Evolutionary conservation across 2,113 vertebrate species (phyloP), one percentile per base, ranked within the genome.

Genomic region (Motacilla tschutschensis): DNA sequence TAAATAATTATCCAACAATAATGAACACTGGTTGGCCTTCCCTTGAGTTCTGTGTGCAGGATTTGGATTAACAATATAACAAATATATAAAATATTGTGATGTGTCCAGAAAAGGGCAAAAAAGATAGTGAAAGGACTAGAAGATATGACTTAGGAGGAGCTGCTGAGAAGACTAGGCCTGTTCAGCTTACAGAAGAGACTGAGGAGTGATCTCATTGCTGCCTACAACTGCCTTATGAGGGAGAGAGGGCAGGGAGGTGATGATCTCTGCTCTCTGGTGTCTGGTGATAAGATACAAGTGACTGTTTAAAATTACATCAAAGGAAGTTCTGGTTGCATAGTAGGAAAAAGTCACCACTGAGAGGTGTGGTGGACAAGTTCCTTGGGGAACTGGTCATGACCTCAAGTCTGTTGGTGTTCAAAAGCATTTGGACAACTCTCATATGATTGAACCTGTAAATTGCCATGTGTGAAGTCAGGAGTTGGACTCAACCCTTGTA

Each of bases 401-500:
- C 17, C 3, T 0, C 13, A 75, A 20, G 14, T 15, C 3, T 69
- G 29, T 20, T 35, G 1, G 4, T 44, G 17, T 63, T 54, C 19
- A 50, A 54, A 47, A 79, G 41, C 1, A 3, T 55, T 63, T 79
- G 17, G 14, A 60, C 16, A 48, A 36, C 1, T 9, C 9, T 76
- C 8, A 33, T 9, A 17, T 6, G 10, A 14, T 8, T 46, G 60
- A 72, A 59, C 5, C 28, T n/a, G 47, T 62, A 44, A 10, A 10
- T 33, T 44, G 2, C 12, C 12, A 15, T 44, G 3, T 29, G 10
- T 58, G 57, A 55, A 70, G 15, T 40, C 48, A 63, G 44, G 22
- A 67, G 19, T 5, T 66, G 53, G 16, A n/a, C 18, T 53, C 0
- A 0, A 47, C 38, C 28, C 11, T 47, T 51, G 19, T 38, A 48